Base-by-base conservation (phyloP, 2,888 invertebrate genomes). In the Caenorhabditis uteleia region DNA sequence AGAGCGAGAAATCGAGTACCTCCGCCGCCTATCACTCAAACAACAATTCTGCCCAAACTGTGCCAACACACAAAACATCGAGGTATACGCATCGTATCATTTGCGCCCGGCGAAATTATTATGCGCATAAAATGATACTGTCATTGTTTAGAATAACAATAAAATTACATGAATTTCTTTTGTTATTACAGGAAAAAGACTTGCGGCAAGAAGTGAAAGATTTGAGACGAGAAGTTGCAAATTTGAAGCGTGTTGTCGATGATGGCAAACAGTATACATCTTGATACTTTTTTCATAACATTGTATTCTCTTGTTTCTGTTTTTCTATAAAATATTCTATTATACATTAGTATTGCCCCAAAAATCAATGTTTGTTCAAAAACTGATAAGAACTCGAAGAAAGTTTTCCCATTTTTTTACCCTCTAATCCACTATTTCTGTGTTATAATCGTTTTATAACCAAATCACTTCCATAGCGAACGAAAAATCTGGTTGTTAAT, bases 211-310 rank as follows among this genome's bases (percentile, higher is more conserved):
- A 75, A 59, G 68, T 75, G 25, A 59, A 61, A 33, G 62, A 68
- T 34, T 58, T 75, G 33, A 60, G 74, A 34, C 38, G 64, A 46
- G 75, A 75, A 42, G 75, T 75, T 23, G 59, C 68, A 27, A 72
- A 66, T 36, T 70, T 75, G 49, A 73, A 71, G 44, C 66, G 68
- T 38, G 68, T 74, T 21, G 70, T 75, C 23, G 53, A 72, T 27
- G 67, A 57, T 34, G 68, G 62, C 49, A 56, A 61, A 29, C 50
- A 55, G 33, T 54, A 46, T 38, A 64, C 57, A 48, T 23, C 34
- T 29, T 49, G 36, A 54, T 48, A 39, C n/a, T 10, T n/a, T 34
- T 14, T 10, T 10, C 5, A 14, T 36, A 20, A 20, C 20, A 10
- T 36, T 36, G 36, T 18, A 36, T 18, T 20, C 20, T 18, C 8